phyloP scores from a whole-genome alignment of 2,797 vertebrate genomes.

The Sciurus carolinensis region DNA sequence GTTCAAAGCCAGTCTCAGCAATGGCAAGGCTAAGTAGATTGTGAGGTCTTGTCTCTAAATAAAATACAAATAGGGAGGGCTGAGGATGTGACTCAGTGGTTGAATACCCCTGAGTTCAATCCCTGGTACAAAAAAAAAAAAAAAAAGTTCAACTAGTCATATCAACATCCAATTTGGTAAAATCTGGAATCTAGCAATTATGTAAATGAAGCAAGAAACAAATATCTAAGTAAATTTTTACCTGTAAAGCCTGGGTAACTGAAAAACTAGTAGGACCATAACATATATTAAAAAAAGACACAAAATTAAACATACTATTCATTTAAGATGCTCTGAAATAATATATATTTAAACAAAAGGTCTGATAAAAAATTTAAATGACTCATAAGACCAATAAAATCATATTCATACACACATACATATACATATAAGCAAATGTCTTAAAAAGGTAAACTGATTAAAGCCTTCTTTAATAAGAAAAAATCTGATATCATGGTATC shows the following conservation, averaged over 20 bases:
- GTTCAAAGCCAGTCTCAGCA: too few relatives aligned
- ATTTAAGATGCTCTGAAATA: constrained; percentile 52
- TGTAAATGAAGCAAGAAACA: constrained; percentile 49
- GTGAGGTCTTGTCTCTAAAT: too few relatives aligned
- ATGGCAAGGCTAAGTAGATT: too few relatives aligned
- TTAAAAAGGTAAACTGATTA: neutral
- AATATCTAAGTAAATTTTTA: constrained; percentile 47
- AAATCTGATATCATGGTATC: neutral
- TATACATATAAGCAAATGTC: neutral
- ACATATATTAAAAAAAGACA: constrained; percentile 37
- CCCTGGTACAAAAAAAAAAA: too few relatives aligned
- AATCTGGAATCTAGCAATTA: constrained; percentile 45
- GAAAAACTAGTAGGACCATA: constrained; percentile 58
- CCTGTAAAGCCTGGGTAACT: constrained; percentile 34
- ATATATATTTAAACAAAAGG: constrained; percentile 20
- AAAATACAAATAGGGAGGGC: too few relatives aligned
- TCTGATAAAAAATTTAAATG: neutral
- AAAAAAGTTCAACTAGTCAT: constrained; percentile 18
- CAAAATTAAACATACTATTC: constrained; percentile 53
- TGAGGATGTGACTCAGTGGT: too few relatives aligned
- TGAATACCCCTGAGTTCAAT: too few relatives aligned
- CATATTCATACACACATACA: neutral
- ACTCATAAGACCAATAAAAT: neutral
- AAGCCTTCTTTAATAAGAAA: constrained; percentile 20
- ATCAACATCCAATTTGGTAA: constrained; percentile 18